Percentiles rank a stretch among this genome's conserved stretches.
phyloP scores from a whole-genome alignment of 2,113 vertebrate genomes.

The Mugil cephalus region DNA sequence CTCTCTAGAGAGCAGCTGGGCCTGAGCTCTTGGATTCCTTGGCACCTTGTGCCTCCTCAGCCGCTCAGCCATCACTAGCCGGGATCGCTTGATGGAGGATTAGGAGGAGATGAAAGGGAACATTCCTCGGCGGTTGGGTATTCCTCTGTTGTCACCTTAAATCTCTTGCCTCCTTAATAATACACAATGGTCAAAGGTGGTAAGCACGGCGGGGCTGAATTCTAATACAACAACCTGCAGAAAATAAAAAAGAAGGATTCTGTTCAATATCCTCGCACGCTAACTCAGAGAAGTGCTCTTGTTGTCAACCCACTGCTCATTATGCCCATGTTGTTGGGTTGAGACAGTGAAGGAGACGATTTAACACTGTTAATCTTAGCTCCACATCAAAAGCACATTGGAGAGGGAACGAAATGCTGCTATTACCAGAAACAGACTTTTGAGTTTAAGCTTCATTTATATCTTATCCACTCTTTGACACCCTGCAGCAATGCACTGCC shows the following conservation, averaged over 20 bases:
- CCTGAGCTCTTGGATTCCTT: constrained; percentile 40
- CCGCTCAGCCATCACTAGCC: constrained; percentile 15
- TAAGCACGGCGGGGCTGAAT: not conserved
- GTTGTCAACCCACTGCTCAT: constrained; percentile 61
- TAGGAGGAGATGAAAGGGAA: constrained; percentile 43
- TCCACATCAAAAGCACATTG: constrained; percentile 73
- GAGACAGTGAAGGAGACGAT: constrained; percentile 63
- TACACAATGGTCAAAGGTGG: constrained; percentile 26
- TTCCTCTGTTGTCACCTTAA: constrained; percentile 33
- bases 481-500: constrained; percentile 74
- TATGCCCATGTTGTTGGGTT: constrained; percentile 58
- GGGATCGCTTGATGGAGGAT: constrained; percentile 46
- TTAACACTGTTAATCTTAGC: constrained; percentile 75
- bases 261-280: not conserved
- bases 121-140: constrained; percentile 28
- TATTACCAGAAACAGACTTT: constrained; percentile 81
- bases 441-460: constrained; percentile 82
- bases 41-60: constrained; percentile 36
- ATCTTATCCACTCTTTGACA: constrained; percentile 80
- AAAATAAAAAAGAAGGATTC: constrained; percentile 30
- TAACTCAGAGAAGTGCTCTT: constrained; percentile 11
- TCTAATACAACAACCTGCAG: constrained; percentile 23
- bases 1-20: constrained; percentile 44
- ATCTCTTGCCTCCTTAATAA: constrained; percentile 27
- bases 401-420: constrained; percentile 73